Conservation (phyloP, 2,888 invertebrate species). For the Teleiodes luculella region DNA sequence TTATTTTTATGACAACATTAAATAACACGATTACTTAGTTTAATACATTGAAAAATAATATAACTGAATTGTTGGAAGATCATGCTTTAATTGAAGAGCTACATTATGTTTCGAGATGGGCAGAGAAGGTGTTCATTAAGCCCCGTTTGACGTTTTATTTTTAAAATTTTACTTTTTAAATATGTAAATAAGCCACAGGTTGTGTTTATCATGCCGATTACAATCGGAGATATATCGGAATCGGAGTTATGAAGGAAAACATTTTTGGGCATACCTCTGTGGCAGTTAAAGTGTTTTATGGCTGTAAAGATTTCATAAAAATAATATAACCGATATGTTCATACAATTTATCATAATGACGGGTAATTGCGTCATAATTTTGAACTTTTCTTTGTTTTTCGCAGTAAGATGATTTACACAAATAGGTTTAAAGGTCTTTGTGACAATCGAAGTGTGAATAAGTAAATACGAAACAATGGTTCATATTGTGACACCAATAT, state of each 20-base stretch:
- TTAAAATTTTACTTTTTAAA: slow-evolving; percentile 26
- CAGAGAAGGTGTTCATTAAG: slow-evolving; percentile 15
- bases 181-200: slow-evolving; percentile 30
- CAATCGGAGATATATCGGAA: slow-evolving; percentile 24
- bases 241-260: slow-evolving; percentile 22
- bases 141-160: slow-evolving; percentile 11
- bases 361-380: neutral
- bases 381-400: neutral
- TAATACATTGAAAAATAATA: slow-evolving; percentile 16
- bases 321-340: slow-evolving; percentile 9
- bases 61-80: slow-evolving; percentile 3
- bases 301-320: slow-evolving; percentile 7
- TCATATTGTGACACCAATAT: neutral
- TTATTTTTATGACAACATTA: slow-evolving; percentile 14
- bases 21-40: slow-evolving; percentile 20
- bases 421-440: neutral
- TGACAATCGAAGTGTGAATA: neutral
- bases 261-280: slow-evolving; percentile 13
- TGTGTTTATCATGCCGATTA: slow-evolving; percentile 33
- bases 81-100: neutral
- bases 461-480: neutral
- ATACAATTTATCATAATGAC: neutral
- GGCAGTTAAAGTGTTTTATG: slow-evolving; percentile 15
- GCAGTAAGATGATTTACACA: neutral
- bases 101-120: slow-evolving; percentile 11